These are phyloP conservation scores for Circaetus gallicus DNA, from an alignment of 2,113 vertebrate genomes.

Conservation along the genomic window DNA sequence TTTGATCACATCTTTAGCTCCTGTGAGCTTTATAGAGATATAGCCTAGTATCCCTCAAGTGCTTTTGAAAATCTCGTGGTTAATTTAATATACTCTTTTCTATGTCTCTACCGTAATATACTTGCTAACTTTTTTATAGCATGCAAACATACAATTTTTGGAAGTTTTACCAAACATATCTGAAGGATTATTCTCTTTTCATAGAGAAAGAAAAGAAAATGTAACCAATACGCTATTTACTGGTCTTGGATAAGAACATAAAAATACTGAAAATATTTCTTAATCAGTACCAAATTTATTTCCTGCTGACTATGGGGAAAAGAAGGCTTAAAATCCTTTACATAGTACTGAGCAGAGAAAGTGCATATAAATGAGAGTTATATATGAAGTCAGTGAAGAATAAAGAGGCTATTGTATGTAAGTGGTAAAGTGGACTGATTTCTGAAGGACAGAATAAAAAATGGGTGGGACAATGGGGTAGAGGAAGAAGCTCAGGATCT, in stretches of 20 bases:
- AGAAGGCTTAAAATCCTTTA: not conserved
- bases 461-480: not conserved
- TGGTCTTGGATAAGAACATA: not conserved
- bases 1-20: not conserved
- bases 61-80: not conserved
- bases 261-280: not conserved
- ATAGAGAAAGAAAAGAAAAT: not conserved
- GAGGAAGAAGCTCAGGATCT: not conserved
- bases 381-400: not conserved
- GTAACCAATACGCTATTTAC: not conserved
- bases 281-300: not conserved
- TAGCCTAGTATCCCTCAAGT: not conserved
- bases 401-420: not conserved
- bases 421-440: not conserved
- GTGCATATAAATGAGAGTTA: not conserved
- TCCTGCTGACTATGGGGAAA: not conserved
- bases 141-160: not conserved
- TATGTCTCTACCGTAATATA: not conserved
- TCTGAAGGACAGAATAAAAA: not conserved
- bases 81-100: not conserved
- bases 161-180: not conserved
- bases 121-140: not conserved
- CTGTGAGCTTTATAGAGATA: not conserved
- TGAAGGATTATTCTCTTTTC: not conserved
- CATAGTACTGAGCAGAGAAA: not conserved